phyloP scores from a whole-genome alignment of 2,888 invertebrate species.

The Ptycholaimellus sp. region DNA sequence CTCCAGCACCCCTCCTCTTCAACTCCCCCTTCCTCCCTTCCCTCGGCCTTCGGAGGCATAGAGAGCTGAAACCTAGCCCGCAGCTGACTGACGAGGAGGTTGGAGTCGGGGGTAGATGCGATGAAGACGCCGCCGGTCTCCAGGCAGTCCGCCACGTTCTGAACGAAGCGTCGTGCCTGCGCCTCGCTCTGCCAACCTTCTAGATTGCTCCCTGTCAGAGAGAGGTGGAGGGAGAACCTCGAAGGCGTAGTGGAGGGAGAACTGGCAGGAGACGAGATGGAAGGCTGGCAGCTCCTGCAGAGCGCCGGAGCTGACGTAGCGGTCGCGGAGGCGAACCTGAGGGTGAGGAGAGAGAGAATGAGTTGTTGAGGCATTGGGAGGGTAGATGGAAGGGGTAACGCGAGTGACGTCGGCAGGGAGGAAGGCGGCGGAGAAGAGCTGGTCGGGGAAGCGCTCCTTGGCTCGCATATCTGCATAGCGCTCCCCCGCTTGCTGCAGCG shows the following conservation, averaged over 20 bases:
- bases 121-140: slow-evolving; percentile 76
- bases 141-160: slow-evolving; percentile 68
- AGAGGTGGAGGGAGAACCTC: too few species aligned
- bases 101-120: slow-evolving; percentile 81
- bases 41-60: not conserved
- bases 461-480: slow-evolving; percentile 49
- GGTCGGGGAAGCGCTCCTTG: slow-evolving; percentile 8
- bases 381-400: too few species aligned
- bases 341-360: not conserved
- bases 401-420: slow-evolving; percentile 71
- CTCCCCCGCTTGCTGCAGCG: slow-evolving; percentile 62
- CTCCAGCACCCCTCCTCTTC: not conserved
- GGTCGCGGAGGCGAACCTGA: slow-evolving; percentile 8
- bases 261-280: slow-evolving; percentile 83
- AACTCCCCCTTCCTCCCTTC: not conserved
- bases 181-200: slow-evolving; percentile 37
- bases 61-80: not conserved
- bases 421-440: slow-evolving; percentile 57
- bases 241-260: slow-evolving; percentile 81
- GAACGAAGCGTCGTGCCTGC: slow-evolving; percentile 76
- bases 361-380: too few species aligned
- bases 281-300: slow-evolving; percentile 32
- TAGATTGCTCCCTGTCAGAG: not conserved
- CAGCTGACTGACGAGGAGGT: not conserved
- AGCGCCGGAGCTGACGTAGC: slow-evolving; percentile 7